Evolutionary conservation across 1,140 invertebrate genomes (phyloP).

Genomic region (Eufriesea mexicana): DNA sequence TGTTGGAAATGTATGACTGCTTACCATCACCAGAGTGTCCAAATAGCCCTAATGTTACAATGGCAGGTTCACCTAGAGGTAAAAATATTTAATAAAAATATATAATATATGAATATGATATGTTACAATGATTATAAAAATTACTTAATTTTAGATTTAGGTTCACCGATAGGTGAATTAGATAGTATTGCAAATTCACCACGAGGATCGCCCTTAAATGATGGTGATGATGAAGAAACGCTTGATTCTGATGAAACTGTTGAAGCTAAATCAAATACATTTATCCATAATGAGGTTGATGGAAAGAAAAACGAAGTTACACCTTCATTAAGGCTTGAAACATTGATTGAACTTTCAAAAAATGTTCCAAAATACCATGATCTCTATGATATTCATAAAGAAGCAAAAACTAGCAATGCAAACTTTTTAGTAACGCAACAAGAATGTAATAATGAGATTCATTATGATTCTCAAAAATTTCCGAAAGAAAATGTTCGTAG

Average conservation of each 20-base stretch:
- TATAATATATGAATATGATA: background rate
- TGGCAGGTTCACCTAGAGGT: conserved; percentile 79
- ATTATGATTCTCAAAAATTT: conserved; percentile 86
- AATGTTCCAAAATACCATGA: conserved; percentile 66
- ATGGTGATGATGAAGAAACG: conserved; percentile 73
- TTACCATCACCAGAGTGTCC: conserved; percentile 73
- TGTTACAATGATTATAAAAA: background rate
- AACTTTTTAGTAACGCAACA: conserved; percentile 84
- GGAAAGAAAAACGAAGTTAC: conserved; percentile 52
- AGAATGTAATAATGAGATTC: conserved; percentile 83
- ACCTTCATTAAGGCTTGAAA: conserved; percentile 63
- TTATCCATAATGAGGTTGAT: conserved; percentile 76
- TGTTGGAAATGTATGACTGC: conserved; percentile 74
- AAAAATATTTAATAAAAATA: conserved; percentile 36
- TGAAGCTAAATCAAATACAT: conserved; percentile 71
- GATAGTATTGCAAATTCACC: conserved; percentile 78
- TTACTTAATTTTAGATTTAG: conserved; percentile 59
- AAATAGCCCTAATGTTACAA: conserved; percentile 76
- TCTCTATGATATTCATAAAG: conserved; percentile 85
- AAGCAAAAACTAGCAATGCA: conserved; percentile 86
- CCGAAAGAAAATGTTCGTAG: conserved; percentile 79
- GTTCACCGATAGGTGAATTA: conserved; percentile 73
- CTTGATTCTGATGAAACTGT: conserved; percentile 76
- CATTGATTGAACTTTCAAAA: conserved; percentile 71
- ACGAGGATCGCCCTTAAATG: conserved; percentile 71